Percentiles rank a stretch among this genome's conserved stretches.
Evolutionary conservation across 2,113 vertebrate genomes (phyloP).

Genomic region (Strigops habroptila): DNA sequence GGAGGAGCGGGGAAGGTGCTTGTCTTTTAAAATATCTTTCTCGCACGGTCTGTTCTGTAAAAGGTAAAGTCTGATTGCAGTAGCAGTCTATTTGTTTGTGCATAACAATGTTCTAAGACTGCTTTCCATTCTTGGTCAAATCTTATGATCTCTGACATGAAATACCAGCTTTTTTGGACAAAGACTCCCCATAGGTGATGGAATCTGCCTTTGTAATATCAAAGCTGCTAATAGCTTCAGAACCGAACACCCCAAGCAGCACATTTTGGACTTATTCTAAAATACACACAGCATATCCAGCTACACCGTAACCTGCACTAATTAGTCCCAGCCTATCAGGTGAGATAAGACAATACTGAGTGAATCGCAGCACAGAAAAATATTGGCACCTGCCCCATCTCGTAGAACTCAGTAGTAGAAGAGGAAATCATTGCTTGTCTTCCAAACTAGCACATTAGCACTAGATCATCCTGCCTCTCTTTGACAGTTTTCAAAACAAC

Average conservation of each 20-base stretch:
- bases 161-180: neutral
- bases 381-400: neutral
- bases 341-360: neutral
- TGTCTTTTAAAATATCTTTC: neutral
- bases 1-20: fast-evolving
- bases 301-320: neutral
- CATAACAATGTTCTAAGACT: neutral
- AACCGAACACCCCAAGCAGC: neutral
- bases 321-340: neutral
- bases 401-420: neutral
- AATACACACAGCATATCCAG: neutral
- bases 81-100: neutral
- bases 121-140: neutral
- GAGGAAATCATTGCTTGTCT: fast-evolving
- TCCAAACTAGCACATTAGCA: neutral
- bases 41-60: neutral
- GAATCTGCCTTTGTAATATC: neutral
- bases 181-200: neutral
- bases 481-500: neutral
- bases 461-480: neutral
- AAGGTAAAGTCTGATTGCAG: neutral
- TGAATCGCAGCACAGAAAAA: neutral
- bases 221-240: neutral
- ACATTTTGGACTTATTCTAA: neutral
- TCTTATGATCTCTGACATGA: neutral